Evolutionary conservation across 2,113 vertebrate genomes (phyloP), one percentile per base, ranked within the genome.

Genomic region (Oncorhynchus mykiss): DNA sequence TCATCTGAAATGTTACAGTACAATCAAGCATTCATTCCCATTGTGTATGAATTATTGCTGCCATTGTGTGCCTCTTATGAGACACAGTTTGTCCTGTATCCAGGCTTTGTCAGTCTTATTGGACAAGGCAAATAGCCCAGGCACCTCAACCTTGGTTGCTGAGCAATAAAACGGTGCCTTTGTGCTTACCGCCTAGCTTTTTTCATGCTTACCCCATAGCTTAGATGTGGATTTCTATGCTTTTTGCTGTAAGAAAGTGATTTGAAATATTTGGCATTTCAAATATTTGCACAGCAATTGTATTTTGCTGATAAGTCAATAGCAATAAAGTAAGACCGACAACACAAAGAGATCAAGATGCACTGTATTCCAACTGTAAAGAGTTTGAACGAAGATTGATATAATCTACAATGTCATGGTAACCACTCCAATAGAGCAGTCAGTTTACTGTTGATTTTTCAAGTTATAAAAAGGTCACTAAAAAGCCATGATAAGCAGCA

Each of bases 71-170:
- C 2, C 7, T 34, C 16, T 18, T 4, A 34, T 31, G 5, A n/a
- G 59, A 22, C 59, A 62, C 59, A 24, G 59, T 62, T 13, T 62
- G 5, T 62, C 51, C n/a, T 62, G n/a, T 22, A 16, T 24, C 59
- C n/a, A 2, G 18, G 59, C 59, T 22, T 62, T 62, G 31, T 68
- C 67, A 68, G 3, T n/a, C 13, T 29, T 67, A 24, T 67, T 68
- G 66, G 65, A 8, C 14, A 20, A 14, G 3, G 16, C 16, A 68
- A 16, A 34, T 20, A 68, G 65, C 27, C n/a, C 25, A 27, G 24
- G 22, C 62, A n/a, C 14, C 25, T 7, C 39, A 29, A 78, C 78
- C 82, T 84, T 85, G 75, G 64, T 67, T 72, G 70, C 71, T 57
- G 25, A 71, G 74, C 14, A 54, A 54, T 54, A 62, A 62, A 22